phyloP scores from a whole-genome alignment of 1,140 invertebrate genomes.

The Apis cerana region DNA sequence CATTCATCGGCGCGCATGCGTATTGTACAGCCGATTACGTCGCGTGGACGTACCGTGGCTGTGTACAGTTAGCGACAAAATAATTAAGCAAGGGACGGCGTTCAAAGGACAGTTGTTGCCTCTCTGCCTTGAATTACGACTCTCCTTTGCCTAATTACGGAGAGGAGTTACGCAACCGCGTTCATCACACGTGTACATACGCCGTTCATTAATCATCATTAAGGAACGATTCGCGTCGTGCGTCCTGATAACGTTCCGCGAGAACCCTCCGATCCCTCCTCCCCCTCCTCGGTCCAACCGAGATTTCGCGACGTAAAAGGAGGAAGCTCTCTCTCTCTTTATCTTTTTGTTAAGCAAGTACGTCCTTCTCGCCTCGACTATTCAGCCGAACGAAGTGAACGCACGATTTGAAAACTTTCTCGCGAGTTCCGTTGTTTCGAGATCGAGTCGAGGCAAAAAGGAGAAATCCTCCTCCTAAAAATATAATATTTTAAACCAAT shows the following conservation, averaged over 20 bases:
- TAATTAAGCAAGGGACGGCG: constrained; percentile 52
- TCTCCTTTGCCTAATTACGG: constrained; percentile 50
- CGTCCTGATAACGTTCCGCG: constrained; percentile 40
- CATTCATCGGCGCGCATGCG: neutral
- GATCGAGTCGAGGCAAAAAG: no score
- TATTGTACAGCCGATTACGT: constrained; percentile 16
- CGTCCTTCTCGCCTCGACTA: no score
- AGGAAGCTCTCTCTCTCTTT: neutral
- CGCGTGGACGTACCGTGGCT: neutral
- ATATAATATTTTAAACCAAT: no score
- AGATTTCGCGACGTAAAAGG: constrained; percentile 56
- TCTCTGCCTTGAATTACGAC: constrained; percentile 26
- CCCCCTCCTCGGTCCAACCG: neutral
- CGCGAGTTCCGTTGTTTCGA: no score
- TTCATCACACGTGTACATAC: neutral
- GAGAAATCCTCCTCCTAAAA: no score
- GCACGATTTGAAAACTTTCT: no score
- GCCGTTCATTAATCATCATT: constrained; percentile 63
- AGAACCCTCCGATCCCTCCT: neutral
- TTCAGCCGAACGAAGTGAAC: no score
- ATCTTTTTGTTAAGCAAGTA: neutral
- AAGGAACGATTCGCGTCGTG: constrained; percentile 57
- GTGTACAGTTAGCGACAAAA: constrained; percentile 50
- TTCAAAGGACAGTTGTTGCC: constrained; percentile 8
- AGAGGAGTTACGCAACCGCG: constrained; percentile 47